Percentiles rank a stretch among this genome's conserved stretches.
phyloP scores from a whole-genome alignment of 2,113 vertebrate genomes.

The Trematomus loennbergii region DNA sequence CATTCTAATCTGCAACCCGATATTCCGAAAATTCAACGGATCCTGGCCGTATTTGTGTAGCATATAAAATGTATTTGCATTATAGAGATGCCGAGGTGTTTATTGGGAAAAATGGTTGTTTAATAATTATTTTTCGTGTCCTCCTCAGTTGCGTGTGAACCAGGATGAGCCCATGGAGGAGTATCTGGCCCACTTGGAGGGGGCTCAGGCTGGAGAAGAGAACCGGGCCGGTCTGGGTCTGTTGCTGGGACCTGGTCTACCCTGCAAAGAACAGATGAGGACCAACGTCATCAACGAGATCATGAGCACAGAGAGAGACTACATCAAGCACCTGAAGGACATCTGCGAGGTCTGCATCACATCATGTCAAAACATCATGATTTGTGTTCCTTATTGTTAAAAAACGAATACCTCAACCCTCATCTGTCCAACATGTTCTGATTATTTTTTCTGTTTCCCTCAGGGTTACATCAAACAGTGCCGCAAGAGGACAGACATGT shows the following conservation, averaged over 20 bases:
- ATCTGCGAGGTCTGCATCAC: constrained; percentile 92
- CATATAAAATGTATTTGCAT: too few relatives aligned
- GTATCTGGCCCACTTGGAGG: constrained; percentile 83
- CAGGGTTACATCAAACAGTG: constrained; percentile 98
- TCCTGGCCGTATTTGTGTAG: too few relatives aligned
- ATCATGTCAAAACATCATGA: not conserved
- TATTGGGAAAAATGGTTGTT: not conserved
- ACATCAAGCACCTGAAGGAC: constrained; percentile 98
- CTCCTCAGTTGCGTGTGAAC: constrained; percentile 92
- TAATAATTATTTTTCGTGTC: not conserved
- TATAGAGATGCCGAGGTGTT: not conserved
- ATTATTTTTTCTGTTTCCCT: not conserved
- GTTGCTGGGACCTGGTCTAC: constrained; percentile 86
- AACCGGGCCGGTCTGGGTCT: constrained; percentile 73
- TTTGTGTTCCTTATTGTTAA: not conserved
- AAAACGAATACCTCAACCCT: too few relatives aligned
- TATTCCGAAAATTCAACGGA: too few relatives aligned
- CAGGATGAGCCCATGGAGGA: constrained; percentile 95
- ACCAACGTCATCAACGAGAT: constrained; percentile 97
- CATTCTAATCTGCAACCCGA: too few relatives aligned
- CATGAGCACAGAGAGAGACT: constrained; percentile 95
- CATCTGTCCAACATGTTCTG: not conserved
- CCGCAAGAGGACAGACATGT: constrained; percentile 94
- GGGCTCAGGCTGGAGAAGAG: constrained; percentile 79
- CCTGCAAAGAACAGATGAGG: constrained; percentile 96